Evolutionary conservation across 2,113 vertebrate species (phyloP).

Genomic region (Melanotaenia duboulayi): DNA sequence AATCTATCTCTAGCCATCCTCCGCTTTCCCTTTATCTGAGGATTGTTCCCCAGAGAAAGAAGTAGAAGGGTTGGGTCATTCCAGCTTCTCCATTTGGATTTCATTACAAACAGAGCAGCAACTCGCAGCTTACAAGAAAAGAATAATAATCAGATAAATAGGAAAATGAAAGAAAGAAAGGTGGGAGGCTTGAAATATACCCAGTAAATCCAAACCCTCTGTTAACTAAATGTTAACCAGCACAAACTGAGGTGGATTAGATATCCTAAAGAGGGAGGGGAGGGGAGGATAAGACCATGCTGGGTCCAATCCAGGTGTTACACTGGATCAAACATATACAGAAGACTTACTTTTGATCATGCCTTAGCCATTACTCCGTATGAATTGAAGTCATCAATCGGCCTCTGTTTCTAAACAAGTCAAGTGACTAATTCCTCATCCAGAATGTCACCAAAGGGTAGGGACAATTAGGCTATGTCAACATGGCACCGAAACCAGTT

Average conservation of each 20-base stretch:
- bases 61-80: slow-evolving; percentile 4
- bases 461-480: no score
- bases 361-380: slow-evolving; percentile 10
- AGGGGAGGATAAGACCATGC: slow-evolving; percentile 32
- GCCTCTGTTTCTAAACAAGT: slow-evolving; percentile 29
- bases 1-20: slow-evolving; percentile 22
- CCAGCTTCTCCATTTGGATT: slow-evolving; percentile 74
- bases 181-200: slow-evolving; percentile 61
- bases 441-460: slow-evolving; percentile 46
- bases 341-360: slow-evolving; percentile 25
- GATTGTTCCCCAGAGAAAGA: slow-evolving; percentile 23
- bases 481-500: no score
- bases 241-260: slow-evolving; percentile 41
- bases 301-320: slow-evolving; percentile 50
- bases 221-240: slow-evolving; percentile 55
- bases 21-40: slow-evolving; percentile 36
- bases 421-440: slow-evolving; percentile 75
- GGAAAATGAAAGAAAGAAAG: slow-evolving; percentile 20
- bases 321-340: slow-evolving; percentile 29
- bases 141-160: slow-evolving; percentile 62
- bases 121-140: slow-evolving; percentile 64
- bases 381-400: slow-evolving; percentile 44
- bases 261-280: slow-evolving; percentile 40
- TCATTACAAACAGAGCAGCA: slow-evolving; percentile 71
- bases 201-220: slow-evolving; percentile 68